Conservation (phyloP, 2,888 invertebrate genomes). For the Ormia ochracea region DNA sequence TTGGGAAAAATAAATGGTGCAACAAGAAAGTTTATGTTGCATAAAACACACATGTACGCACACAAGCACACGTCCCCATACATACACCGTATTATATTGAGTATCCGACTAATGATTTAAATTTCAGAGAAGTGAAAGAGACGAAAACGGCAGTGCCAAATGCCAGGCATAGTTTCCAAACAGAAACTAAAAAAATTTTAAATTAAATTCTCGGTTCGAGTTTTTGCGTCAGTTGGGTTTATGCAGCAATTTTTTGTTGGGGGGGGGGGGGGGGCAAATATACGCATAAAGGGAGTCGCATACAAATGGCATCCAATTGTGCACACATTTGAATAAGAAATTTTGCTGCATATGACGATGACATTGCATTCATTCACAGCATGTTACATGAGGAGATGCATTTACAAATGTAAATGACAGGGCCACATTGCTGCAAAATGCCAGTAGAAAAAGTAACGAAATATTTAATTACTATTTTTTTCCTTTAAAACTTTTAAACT, state of each 20-base stretch:
- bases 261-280: too few species aligned
- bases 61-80: too few species aligned
- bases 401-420: slow-evolving; percentile 32
- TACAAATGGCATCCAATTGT: slow-evolving; percentile 1
- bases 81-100: too few species aligned
- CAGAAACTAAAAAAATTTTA: not conserved
- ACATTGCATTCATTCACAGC: slow-evolving; percentile 34
- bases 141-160: not conserved
- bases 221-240: not conserved
- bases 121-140: slow-evolving; percentile 15
- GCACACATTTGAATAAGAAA: slow-evolving; percentile 31
- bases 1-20: slow-evolving; percentile 9
- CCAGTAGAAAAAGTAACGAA: not conserved
- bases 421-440: not conserved
- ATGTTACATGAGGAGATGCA: slow-evolving; percentile 17
- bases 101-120: slow-evolving; percentile 34
- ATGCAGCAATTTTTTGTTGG: slow-evolving; percentile 10
- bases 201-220: slow-evolving; percentile 38
- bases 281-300: not conserved
- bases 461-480: slow-evolving; percentile 5
- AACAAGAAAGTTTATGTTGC: slow-evolving; percentile 11
- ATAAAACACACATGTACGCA: slow-evolving; percentile 21
- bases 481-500: not conserved
- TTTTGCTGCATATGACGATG: slow-evolving; percentile 29
- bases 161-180: slow-evolving; percentile 2